Base-by-base conservation (phyloP, 2,888 invertebrate genomes). In the Xanthorhoe spadicearia region DNA sequence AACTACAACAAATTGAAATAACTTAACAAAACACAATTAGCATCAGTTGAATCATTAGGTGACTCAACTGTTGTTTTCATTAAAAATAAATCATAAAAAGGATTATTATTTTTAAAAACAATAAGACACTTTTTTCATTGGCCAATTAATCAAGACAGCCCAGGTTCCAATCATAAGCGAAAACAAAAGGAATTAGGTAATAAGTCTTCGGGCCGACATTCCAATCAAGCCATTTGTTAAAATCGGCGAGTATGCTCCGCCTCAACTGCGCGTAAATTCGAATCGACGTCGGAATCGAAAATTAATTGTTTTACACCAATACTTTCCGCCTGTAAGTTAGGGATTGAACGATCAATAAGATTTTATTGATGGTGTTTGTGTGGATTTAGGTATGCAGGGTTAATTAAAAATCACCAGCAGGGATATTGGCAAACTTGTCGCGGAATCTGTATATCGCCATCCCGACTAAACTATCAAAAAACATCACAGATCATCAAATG, bases 201-300 rank as follows among this genome's bases (percentile, higher is more conserved):
- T 89, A 85, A 85, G 83, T 86, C 80, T 84, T 74, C 77, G 77
- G 80, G 72, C 81, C 67, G 75, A 76, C 78, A 80, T 74, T 80
- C 82, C 83, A 77, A 85, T 87, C 83, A 83, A 85, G 86, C 81
- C 83, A 86, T 90, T 89, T 85, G 84, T 89, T 87, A 84, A 85
- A 86, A 84, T 83, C 79, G 78, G 71, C 61, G 78, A 76, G 78
- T 77, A 77, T 78, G 58, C 66, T 69, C 68, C 50, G 64, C 50
- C 61, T 53, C 59, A 62, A 19, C 15, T 63, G 60, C 51, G 63
- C 59, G 79, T 78, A 82, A 82, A 78, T 81, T 77, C 74, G 70
- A 73, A 71, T 77, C 72, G 78, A 82, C 74, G 75, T 78, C 77
- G 75, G 77, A 80, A 76, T 83, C 75, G 72, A 70, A 84, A 83